A percentile compares a stretch with the other conserved stretches of the same genome.
These are phyloP conservation scores for Patella ulyssiponensis DNA, from an alignment of 2,888 invertebrate genomes.

Conservation along the genomic window DNA sequence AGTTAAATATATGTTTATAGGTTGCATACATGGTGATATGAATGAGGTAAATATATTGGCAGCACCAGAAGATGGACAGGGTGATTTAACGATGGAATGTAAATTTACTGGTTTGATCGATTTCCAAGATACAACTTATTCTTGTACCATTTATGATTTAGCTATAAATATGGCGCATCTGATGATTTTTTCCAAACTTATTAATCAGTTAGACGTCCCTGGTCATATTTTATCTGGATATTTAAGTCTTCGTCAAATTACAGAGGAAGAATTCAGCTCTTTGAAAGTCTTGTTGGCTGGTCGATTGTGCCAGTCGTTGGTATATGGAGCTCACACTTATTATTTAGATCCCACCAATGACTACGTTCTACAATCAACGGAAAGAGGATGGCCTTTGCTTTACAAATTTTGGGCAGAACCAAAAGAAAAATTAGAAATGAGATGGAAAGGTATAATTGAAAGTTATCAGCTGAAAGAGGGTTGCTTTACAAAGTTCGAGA, in stretches of 20 bases:
- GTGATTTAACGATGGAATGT: slow-evolving; percentile 37
- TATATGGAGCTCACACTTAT: slow-evolving; percentile 84
- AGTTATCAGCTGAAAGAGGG: neutral
- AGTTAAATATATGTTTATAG: slow-evolving; percentile 55
- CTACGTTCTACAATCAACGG: slow-evolving; percentile 81
- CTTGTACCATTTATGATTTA: slow-evolving; percentile 84
- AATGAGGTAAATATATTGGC: slow-evolving; percentile 92
- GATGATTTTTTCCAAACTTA: slow-evolving; percentile 80
- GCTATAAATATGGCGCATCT: slow-evolving; percentile 86
- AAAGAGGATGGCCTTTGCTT: slow-evolving; percentile 62
- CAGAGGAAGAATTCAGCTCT: slow-evolving; percentile 78
- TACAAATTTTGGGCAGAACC: slow-evolving; percentile 49
- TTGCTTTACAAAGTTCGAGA: too few species aligned
- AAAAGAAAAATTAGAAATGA: slow-evolving; percentile 28
- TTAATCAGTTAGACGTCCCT: slow-evolving; percentile 67
- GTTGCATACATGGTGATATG: slow-evolving; percentile 88
- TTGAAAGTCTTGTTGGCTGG: slow-evolving; percentile 83
- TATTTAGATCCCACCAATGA: slow-evolving; percentile 83
- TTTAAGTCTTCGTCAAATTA: slow-evolving; percentile 77
- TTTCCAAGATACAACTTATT: slow-evolving; percentile 85
- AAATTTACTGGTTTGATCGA: slow-evolving; percentile 84
- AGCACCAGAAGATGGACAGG: slow-evolving; percentile 64
- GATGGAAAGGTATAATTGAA: slow-evolving; percentile 36
- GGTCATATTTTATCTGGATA: slow-evolving; percentile 84
- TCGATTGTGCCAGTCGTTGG: slow-evolving; percentile 86